Conservation (phyloP, 1,140 invertebrate species). For the Rhagoletis pomonella region DNA sequence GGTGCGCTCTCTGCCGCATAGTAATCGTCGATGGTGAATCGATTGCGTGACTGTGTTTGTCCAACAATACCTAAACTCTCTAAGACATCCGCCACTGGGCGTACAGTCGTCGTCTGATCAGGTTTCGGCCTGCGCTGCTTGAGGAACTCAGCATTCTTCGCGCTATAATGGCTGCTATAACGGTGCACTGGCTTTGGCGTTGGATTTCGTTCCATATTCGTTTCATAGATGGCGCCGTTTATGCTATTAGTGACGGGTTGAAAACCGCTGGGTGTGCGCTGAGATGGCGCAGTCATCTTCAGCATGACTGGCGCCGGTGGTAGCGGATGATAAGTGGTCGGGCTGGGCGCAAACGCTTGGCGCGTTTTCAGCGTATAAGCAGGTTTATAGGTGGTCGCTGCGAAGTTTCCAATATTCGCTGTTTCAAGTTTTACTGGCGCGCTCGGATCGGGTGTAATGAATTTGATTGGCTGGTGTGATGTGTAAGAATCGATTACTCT, state of each 20-base stretch:
- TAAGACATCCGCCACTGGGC: slow-evolving; percentile 69
- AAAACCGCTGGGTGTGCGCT: slow-evolving; percentile 61
- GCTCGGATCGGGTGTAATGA: slow-evolving; percentile 66
- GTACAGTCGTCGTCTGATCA: slow-evolving; percentile 60
- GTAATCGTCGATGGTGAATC: slow-evolving; percentile 67
- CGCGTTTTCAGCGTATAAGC: slow-evolving; percentile 55
- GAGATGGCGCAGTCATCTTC: slow-evolving; percentile 60
- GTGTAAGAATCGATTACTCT: slow-evolving; percentile 70
- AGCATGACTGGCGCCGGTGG: slow-evolving; percentile 65
- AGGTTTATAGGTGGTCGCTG: slow-evolving; percentile 71
- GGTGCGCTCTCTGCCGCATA: slow-evolving; percentile 70
- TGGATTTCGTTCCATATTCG: slow-evolving; percentile 54
- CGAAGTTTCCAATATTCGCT: slow-evolving; percentile 61
- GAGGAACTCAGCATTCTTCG: slow-evolving; percentile 68
- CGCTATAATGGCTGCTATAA: slow-evolving; percentile 72
- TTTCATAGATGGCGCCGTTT: slow-evolving; percentile 48
- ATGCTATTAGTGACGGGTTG: slow-evolving; percentile 63
- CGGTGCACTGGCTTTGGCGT: slow-evolving; percentile 57
- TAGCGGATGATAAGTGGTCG: slow-evolving; percentile 71
- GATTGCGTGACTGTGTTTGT: slow-evolving; percentile 61
- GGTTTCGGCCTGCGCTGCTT: slow-evolving; percentile 54
- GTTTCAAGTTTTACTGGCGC: slow-evolving; percentile 60
- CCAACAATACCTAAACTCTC: slow-evolving; percentile 70
- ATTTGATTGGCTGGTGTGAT: slow-evolving; percentile 68
- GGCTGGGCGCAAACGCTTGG: slow-evolving; percentile 57